Conservation (phyloP, 1,140 invertebrate genomes). For the Spodoptera frugiperda region DNA sequence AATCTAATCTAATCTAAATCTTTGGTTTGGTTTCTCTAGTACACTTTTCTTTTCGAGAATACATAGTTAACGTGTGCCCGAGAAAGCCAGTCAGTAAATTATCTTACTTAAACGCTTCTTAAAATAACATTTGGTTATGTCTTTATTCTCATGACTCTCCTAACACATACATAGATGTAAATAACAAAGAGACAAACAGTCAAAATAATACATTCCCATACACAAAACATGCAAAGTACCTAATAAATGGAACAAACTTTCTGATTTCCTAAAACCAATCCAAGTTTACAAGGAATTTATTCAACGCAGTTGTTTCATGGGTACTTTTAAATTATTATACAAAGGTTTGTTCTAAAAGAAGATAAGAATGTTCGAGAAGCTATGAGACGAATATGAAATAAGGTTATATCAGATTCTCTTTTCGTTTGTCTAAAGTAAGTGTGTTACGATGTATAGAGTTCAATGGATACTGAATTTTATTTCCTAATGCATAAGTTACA, state of each 20-base stretch:
- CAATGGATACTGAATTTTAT: conserved; percentile 10
- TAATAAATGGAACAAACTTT: not conserved
- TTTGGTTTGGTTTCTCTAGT: too few relatives aligned
- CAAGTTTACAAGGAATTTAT: not conserved
- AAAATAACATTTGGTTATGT: too few relatives aligned
- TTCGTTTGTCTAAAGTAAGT: not conserved
- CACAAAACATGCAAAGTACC: too few relatives aligned
- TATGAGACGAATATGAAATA: conserved; percentile 26
- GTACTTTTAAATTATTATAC: not conserved
- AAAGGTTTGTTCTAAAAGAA: conserved; percentile 1
- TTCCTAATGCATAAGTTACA: conserved; percentile 3
- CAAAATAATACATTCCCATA: too few relatives aligned
- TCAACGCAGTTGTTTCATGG: not conserved
- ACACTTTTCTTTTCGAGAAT: too few relatives aligned
- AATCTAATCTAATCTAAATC: too few relatives aligned
- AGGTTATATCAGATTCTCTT: conserved; percentile 22
- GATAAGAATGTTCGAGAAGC: conserved; percentile 22
- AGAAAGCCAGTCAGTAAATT: too few relatives aligned
- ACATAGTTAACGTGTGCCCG: too few relatives aligned
- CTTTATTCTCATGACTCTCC: too few relatives aligned
- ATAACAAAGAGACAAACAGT: too few relatives aligned
- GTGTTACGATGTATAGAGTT: not conserved
- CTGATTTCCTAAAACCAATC: not conserved
- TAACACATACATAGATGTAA: too few relatives aligned
- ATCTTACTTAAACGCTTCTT: too few relatives aligned